These are phyloP conservation scores for Onthophagus sagittarius DNA, from an alignment of 2,888 invertebrate genomes.

Conservation along the genomic window DNA sequence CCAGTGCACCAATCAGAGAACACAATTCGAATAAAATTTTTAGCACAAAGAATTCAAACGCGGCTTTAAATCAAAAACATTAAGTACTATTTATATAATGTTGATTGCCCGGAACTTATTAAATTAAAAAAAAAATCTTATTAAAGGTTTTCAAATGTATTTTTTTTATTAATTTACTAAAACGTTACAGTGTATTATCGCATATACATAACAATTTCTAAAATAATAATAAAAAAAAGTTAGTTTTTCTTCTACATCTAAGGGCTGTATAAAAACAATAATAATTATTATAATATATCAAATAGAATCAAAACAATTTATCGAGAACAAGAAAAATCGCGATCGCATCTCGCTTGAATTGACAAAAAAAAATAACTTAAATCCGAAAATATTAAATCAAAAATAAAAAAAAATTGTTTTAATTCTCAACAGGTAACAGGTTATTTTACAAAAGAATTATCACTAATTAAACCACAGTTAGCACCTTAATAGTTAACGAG, in stretches of 20 bases:
- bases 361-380: not conserved
- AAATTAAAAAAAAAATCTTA: no score
- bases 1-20: no score
- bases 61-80: no score
- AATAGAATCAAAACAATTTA: slow-evolving; percentile 18
- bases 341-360: not conserved
- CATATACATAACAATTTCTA: slow-evolving; percentile 15
- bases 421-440: slow-evolving; percentile 20
- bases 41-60: no score
- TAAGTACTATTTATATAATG: no score
- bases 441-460: slow-evolving; percentile 16
- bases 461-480: slow-evolving; percentile 22
- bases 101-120: no score
- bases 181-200: slow-evolving; percentile 18
- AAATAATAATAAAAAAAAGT: slow-evolving; percentile 20
- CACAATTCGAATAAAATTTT: no score
- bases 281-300: not conserved
- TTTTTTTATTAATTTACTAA: slow-evolving; percentile 24
- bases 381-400: not conserved
- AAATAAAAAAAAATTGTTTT: slow-evolving; percentile 15
- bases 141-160: slow-evolving; percentile 16
- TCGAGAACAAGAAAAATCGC: not conserved
- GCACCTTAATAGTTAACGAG: slow-evolving; percentile 18
- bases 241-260: slow-evolving; percentile 15
- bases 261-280: slow-evolving; percentile 16